Conservation (phyloP, 2,113 vertebrate genomes). For the Tyrannus savana region DNA sequence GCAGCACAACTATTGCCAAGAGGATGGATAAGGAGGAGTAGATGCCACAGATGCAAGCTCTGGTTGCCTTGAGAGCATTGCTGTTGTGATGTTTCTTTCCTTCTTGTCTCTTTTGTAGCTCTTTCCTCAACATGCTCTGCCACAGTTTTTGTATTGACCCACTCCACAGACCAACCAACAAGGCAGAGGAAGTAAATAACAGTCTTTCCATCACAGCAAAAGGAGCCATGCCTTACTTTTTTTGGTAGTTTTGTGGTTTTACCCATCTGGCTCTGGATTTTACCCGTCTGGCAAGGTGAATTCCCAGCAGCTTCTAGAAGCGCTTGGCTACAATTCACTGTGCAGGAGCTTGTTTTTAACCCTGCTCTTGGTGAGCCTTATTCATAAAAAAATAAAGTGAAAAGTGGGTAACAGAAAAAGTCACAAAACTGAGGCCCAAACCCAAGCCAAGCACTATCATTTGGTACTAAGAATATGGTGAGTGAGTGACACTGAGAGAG, state of each 20-base stretch:
- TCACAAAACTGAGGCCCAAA: background rate
- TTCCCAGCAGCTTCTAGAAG: background rate
- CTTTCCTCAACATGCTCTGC: background rate
- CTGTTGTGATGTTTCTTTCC: background rate
- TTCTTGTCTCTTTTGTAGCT: background rate
- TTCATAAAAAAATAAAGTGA: background rate
- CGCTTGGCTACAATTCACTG: background rate
- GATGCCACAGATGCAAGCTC: background rate
- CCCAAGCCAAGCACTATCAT: rapidly evolving
- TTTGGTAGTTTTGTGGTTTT: background rate
- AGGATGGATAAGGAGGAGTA: background rate
- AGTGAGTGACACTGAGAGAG: background rate
- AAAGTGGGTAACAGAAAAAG: background rate
- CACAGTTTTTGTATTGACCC: background rate
- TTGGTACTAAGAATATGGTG: background rate
- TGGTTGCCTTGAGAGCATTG: background rate
- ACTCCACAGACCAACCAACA: background rate
- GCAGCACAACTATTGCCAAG: background rate
- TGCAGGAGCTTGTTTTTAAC: background rate
- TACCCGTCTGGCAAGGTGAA: background rate
- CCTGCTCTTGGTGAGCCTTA: background rate
- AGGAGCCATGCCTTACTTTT: background rate
- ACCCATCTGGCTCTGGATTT: background rate
- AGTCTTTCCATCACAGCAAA: background rate
- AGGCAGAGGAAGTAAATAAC: background rate